Percentiles rank a stretch among this genome's conserved stretches.
Evolutionary conservation across 2,797 vertebrate species (phyloP).

Genomic region (Melanotaenia maccullochi): DNA sequence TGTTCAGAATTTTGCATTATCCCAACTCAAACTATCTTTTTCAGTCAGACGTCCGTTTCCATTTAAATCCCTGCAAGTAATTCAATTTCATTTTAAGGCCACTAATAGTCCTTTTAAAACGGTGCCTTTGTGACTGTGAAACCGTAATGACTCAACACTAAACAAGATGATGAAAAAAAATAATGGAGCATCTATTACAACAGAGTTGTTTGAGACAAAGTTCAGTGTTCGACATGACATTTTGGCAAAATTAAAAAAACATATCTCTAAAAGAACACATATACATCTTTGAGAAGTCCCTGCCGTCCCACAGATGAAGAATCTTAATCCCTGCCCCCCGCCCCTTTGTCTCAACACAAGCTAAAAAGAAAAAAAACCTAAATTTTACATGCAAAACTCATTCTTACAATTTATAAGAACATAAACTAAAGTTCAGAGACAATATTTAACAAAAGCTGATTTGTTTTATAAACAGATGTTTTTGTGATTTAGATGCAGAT

Average conservation of each 20-base stretch:
- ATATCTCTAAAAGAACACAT: slow-evolving; percentile 30
- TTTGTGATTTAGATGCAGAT: slow-evolving; percentile 23
- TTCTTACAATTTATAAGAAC: slow-evolving; percentile 28
- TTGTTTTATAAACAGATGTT: slow-evolving; percentile 25
- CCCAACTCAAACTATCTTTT: neutral
- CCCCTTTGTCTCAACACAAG: slow-evolving; percentile 20
- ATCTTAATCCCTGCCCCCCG: slow-evolving; percentile 6
- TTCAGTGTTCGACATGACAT: slow-evolving; percentile 58
- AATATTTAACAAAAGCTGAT: slow-evolving; percentile 6
- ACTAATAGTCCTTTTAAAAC: slow-evolving; percentile 18
- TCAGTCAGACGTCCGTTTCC: neutral
- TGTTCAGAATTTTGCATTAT: neutral
- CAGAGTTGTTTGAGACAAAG: slow-evolving; percentile 2
- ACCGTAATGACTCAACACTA: slow-evolving; percentile 5
- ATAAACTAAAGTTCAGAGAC: slow-evolving; percentile 31
- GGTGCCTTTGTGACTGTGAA: slow-evolving; percentile 3
- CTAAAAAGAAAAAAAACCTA: slow-evolving; percentile 39
- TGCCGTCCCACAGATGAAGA: slow-evolving; percentile 32
- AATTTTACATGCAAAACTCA: slow-evolving; percentile 45
- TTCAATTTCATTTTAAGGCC: slow-evolving; percentile 34
- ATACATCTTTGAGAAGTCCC: slow-evolving; percentile 24
- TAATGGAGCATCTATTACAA: slow-evolving; percentile 11
- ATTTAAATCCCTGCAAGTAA: slow-evolving; percentile 12
- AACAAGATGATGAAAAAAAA: slow-evolving; percentile 14
- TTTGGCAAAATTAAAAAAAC: slow-evolving; percentile 41